Base-by-base conservation (phyloP, 2,888 invertebrate species). In the Chaetogeoica ovagalla region DNA sequence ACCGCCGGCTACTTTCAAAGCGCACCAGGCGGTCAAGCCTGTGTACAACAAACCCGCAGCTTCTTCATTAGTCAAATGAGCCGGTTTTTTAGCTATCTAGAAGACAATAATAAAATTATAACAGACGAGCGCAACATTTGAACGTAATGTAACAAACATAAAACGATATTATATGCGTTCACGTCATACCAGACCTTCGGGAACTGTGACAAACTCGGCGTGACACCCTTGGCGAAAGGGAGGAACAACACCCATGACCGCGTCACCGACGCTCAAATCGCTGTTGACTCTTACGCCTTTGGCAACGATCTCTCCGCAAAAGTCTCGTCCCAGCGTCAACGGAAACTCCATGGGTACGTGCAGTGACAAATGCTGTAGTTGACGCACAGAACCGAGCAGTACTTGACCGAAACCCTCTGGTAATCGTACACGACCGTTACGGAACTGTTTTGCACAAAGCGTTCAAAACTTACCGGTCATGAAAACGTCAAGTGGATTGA, bases 231-330 rank as follows among this genome's bases (percentile, higher is more conserved):
- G 90, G 81, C 89, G 88, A 71, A 88, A 86, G 83, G 94, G 92
- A 37, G 94, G 93, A 79, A 94, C 87, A 65, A 95, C 94, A 82
- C 97, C 97, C 92, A 94, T 96, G n/a, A 97, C 96, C 87, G 92
- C 89, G 86, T 93, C 91, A 19, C 96, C 97, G 60, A 91, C 86
- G 82, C 89, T 87, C 69, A 92, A 87, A 77, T 87, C 85, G 23
- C 84, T 85, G 43, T 86, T 87, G 0, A 91, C 91, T 48, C 87
- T 88, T 75, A 90, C 89, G 48, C 96, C 95, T 85, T 91, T 91
- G 79, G 90, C 90, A 73, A 90, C 89, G 83, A 98, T 89, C 68
- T 89, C 89, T 21, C 98, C 98, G 83, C 91, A 90, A 88, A 97
- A 97, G 88, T 98, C 98, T 84, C 97, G 90, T 0, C 98, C 98